phyloP scores from a whole-genome alignment of 2,113 vertebrate species.

The Xiphophorus couchianus region DNA sequence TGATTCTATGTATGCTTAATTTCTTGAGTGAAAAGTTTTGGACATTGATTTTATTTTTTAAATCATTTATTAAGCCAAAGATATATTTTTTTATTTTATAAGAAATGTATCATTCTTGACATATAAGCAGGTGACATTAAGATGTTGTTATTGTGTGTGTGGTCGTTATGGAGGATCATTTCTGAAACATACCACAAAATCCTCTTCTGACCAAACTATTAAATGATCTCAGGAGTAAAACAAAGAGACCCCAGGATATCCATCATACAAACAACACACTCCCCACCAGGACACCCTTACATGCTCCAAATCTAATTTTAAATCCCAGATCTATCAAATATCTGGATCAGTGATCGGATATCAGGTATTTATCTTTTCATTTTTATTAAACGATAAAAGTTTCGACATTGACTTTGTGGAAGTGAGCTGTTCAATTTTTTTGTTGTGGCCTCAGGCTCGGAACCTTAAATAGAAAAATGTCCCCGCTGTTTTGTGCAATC shows the following conservation, averaged over 20 bases:
- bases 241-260: background rate
- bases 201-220: too few species aligned
- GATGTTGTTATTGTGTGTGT: too few species aligned
- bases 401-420: slow-evolving; percentile 20
- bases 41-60: background rate
- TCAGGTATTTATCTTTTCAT: slow-evolving; percentile 27
- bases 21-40: background rate
- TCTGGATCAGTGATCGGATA: slow-evolving; percentile 33
- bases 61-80: background rate
- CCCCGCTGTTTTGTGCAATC: slow-evolving; percentile 48
- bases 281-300: background rate
- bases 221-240: too few species aligned
- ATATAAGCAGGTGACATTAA: too few species aligned
- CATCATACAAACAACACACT: background rate
- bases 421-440: slow-evolving; percentile 43
- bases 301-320: slow-evolving; percentile 20
- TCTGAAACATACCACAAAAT: too few species aligned
- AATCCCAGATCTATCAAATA: slow-evolving; percentile 13
- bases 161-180: too few species aligned
- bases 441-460: slow-evolving; percentile 54
- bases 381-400: slow-evolving; percentile 47
- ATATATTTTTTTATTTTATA: too few species aligned
- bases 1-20: background rate
- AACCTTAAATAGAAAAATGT: slow-evolving; percentile 46
- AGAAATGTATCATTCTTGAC: too few species aligned